Base-by-base conservation (phyloP, 2,113 vertebrate genomes). In the Urocynchramus pylzowi region DNA sequence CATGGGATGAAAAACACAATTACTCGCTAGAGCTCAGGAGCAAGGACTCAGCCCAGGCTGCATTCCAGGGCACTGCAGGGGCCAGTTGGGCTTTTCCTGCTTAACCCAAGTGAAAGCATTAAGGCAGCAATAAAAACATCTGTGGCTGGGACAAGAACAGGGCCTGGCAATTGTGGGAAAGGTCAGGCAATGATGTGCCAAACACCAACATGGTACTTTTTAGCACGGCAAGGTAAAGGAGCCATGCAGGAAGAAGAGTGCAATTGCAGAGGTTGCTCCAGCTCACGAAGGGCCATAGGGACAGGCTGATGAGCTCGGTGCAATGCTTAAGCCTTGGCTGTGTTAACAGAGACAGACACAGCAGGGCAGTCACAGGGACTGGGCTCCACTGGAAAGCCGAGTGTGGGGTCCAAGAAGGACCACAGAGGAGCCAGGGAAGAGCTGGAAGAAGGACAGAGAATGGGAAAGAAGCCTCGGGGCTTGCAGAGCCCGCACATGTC, bases 91-190 rank as follows among this genome's bases (percentile, higher is more conserved):
- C 19, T 92, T 85, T 83, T 74, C 13, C 50, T 65, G 18, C 28
- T 13, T 60, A 84, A 82, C 27, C 20, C 45, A 6, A 65, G 14
- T 4, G 31, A 65, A 88, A 92, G 19, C 21, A 54, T n/a, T 26
- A 50, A 70, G 59, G 68, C 21, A 73, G 30, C 18, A 27, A 63
- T 52, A 33, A 80, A 63, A 45, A 68, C 1, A 2, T 37, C 27
- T 28, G 13, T 33, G 41, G 45, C 35, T 74, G 35, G 65, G 75
- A 70, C 30, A 67, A 73, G 26, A 69, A 42, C 1, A 0, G 60
- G 27, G 41, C 76, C 41, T 0, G 0, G 31, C 0, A 6, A 9
- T 41, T 11, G 21, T 17, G 16, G n/a, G 44, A 77, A 80, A 65
- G 54, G 67, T 63, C 90, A 77, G 83, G 35, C 9, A 83, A 11